phyloP scores from a whole-genome alignment of 2,113 vertebrate genomes.

The Hemiprocne comata region DNA sequence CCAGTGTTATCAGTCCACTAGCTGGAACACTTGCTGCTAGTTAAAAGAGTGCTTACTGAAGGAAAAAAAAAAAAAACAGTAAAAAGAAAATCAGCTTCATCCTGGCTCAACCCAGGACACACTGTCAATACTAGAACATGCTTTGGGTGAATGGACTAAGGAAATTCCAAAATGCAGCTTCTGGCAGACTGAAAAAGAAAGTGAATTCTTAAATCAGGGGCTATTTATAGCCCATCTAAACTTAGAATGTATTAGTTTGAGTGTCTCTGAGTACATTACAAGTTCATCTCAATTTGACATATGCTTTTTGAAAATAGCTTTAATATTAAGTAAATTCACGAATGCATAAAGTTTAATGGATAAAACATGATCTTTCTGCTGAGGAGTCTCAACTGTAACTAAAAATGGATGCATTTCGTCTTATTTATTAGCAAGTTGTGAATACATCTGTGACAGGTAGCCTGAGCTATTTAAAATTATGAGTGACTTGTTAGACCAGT shows the following conservation, averaged over 20 bases:
- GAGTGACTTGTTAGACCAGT: not conserved
- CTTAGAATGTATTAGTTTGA: not conserved
- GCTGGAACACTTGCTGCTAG: no score
- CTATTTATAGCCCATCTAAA: not conserved
- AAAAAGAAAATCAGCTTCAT: no score
- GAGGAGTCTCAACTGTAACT: not conserved
- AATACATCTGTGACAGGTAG: not conserved
- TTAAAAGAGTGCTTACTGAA: no score
- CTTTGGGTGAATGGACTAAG: not conserved
- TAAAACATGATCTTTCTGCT: not conserved
- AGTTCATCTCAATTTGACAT: not conserved
- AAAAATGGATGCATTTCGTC: not conserved
- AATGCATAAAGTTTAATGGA: not conserved
- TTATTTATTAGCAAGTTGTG: not conserved
- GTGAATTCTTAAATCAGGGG: not conserved
- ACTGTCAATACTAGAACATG: not conserved
- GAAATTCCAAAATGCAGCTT: not conserved
- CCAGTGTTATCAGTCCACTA: no score
- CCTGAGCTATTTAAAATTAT: not conserved
- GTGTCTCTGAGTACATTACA: not conserved
- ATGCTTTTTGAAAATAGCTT: constrained; percentile 4
- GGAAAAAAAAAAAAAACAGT: no score
- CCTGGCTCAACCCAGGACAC: no score
- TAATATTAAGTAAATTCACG: not conserved
- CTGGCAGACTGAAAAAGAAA: not conserved